phyloP scores from a whole-genome alignment of 2,888 invertebrate genomes.

The Petrolisthes cinctipes region DNA sequence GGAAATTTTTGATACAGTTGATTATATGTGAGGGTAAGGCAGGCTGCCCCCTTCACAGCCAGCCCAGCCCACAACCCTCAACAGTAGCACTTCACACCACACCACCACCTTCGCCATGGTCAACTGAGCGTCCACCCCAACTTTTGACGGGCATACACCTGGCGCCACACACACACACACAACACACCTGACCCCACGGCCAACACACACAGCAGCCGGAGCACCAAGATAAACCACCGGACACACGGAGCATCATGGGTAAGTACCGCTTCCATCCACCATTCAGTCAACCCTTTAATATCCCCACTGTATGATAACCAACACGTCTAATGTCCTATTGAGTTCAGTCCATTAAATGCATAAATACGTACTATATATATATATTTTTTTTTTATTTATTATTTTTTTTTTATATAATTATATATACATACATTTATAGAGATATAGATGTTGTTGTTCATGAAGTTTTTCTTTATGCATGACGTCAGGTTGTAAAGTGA shows the following conservation, averaged over 20 bases:
- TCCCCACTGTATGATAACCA: not conserved
- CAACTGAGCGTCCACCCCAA: not conserved
- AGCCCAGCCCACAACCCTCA: not conserved
- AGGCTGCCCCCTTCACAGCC: not conserved
- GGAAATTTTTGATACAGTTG: not conserved
- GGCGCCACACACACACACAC: not conserved
- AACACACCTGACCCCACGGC: not conserved
- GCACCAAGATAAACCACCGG: too few relatives aligned
- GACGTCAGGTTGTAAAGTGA: conserved; percentile 2
- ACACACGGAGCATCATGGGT: not conserved
- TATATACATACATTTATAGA: not conserved
- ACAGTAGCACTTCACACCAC: not conserved
- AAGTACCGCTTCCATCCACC: not conserved
- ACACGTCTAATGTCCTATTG: not conserved
- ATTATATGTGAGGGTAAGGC: too few relatives aligned
- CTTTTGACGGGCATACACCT: not conserved
- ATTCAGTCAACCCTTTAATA: not conserved
- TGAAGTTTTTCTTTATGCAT: conserved; percentile 4
- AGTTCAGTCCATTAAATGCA: not conserved
- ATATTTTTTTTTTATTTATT: too few relatives aligned
- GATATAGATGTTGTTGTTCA: conserved; percentile 13
- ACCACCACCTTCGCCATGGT: not conserved
- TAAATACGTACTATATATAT: not conserved
- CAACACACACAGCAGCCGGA: not conserved
- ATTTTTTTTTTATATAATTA: too few relatives aligned